Evolutionary conservation across 2,888 invertebrate genomes (phyloP), one percentile per base, ranked within the genome.

Genomic region (Ashinkailepas kermadecensis): DNA sequence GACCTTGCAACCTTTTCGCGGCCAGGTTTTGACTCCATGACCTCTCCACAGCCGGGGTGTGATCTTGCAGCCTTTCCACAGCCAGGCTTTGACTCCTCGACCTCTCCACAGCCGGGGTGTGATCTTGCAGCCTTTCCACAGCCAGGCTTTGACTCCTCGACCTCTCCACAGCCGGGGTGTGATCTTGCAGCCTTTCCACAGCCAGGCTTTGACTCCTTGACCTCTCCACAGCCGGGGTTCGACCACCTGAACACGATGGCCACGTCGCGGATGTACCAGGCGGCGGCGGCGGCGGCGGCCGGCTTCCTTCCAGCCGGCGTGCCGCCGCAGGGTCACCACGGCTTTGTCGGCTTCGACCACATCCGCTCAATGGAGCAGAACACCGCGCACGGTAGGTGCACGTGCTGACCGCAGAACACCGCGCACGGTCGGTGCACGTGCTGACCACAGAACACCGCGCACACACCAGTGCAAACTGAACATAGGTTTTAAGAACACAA

Each of bases 191-290:
- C 21, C 62, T 18, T 3, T 67, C 13, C 13, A 11, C 67, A 67
- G 67, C 67, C 67, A 12, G 25, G 67, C 10, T 64, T 64, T 18
- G 18, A 64, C 62, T 18, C 15, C 2, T 39, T 39, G 39, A 39
- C 2, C 39, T 39, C 59, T 15, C 59, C 59, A 59, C 59, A 67
- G 65, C 65, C 65, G 21, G 23, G 65, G 65, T 78, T 78, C 58
- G 78, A 78, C 58, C 78, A 78, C 13, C 58, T 78, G 78, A 78
- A 58, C 58, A 23, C 57, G 58, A 23, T 78, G 78, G 78, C 78
- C 12, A 78, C 78, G 12, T 78, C 78, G 6, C 78, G 78, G 57
- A 78, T 78, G 78, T 78, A 78, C 58, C 78, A 78, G 58, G 78
- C 78, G 58, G 78, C 78, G 23, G 78, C 74, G 18, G 74, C 78